These are phyloP conservation scores for Trichogramma pretiosum DNA, from an alignment of 1,140 invertebrate genomes.

Conservation along the genomic window DNA sequence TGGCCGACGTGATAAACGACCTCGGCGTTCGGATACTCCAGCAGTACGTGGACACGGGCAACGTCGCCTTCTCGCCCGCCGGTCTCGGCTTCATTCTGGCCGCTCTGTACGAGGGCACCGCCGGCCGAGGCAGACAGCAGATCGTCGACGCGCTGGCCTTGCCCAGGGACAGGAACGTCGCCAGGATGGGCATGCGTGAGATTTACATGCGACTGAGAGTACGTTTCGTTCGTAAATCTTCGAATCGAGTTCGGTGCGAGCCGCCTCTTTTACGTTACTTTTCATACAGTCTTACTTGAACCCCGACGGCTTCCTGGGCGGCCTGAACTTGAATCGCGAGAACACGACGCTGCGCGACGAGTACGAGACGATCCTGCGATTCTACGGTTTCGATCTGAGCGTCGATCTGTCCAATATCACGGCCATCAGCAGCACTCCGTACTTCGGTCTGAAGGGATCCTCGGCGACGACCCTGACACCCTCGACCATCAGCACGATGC, in stretches of 20 bases:
- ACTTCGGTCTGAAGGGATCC: slow-evolving; percentile 13
- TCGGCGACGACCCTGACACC: slow-evolving; percentile 15
- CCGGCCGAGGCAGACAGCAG: slow-evolving; percentile 58
- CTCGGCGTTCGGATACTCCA: slow-evolving; percentile 60
- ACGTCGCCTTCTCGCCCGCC: slow-evolving; percentile 76
- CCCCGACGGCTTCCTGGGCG: slow-evolving; percentile 68
- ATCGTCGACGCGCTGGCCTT: slow-evolving; percentile 57
- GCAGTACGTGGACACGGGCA: slow-evolving; percentile 54
- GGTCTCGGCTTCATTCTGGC: slow-evolving; percentile 66
- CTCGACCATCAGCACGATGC: slow-evolving; percentile 14
- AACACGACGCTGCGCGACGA: slow-evolving; percentile 60
- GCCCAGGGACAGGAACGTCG: slow-evolving; percentile 58
- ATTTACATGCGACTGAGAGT: slow-evolving; percentile 67
- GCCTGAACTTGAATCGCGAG: slow-evolving; percentile 65
- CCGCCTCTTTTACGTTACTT: slow-evolving; percentile 7
- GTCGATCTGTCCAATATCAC: slow-evolving; percentile 22
- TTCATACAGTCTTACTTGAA: slow-evolving; percentile 65
- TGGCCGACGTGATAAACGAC: slow-evolving; percentile 70
- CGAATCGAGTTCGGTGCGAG: neutral
- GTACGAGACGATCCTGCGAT: slow-evolving; percentile 61
- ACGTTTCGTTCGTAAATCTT: slow-evolving; percentile 30
- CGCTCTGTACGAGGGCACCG: slow-evolving; percentile 66
- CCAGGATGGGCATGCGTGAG: slow-evolving; percentile 68
- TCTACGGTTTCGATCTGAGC: slow-evolving; percentile 65
- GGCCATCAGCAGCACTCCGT: neutral